Evolutionary conservation across 1,140 invertebrate genomes (phyloP), one percentile per base, ranked within the genome.

Genomic region (Drosophila burlai): DNA sequence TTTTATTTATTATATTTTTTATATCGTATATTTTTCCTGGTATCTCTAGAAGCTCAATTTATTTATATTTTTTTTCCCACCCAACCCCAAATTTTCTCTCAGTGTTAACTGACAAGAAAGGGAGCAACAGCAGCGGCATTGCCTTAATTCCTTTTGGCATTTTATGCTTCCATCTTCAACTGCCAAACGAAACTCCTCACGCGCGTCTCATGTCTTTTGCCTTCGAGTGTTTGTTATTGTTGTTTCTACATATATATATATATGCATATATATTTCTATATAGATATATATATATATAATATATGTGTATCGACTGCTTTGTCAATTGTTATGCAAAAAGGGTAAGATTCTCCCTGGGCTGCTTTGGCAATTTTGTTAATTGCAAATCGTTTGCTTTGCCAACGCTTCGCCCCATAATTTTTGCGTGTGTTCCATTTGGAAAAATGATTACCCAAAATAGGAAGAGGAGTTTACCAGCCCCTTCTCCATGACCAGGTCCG

Each of bases 351-450:
- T 5, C 16, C 42, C 31, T 16, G 26, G 57, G 57, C 69, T 47
- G 69, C 89, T 78, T 78, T 92, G 91, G 91, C 91, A 92, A 92
- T 92, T 92, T 92, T 92, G 91, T 92, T 92, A 92, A 92, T 92
- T 92, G 92, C 91, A 91, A 92, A 92, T 92, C 91, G 91, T 76
- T 91, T 91, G 89, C 82, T 80, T 91, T 16, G 16, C 15, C 29
- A 31, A 6, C 29, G 29, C 29, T 31, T 1, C 7, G 1, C 7
- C 29, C 40, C 42, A 43, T 42, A 7, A 38, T 36, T 31, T 52
- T 36, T 43, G 52, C 50, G 50, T 54, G 50, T 54, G 50, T 36
- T 54, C 2, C 50, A 54, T 36, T 21, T 26, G 31, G 15, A 18
- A 31, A 31, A 68, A 68, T 42, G 50, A 49, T 50, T 16, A 66